Percentiles rank a stretch among this genome's conserved stretches.
Evolutionary conservation across 2,888 invertebrate genomes (phyloP).

Genomic region (Arge pagana): DNA sequence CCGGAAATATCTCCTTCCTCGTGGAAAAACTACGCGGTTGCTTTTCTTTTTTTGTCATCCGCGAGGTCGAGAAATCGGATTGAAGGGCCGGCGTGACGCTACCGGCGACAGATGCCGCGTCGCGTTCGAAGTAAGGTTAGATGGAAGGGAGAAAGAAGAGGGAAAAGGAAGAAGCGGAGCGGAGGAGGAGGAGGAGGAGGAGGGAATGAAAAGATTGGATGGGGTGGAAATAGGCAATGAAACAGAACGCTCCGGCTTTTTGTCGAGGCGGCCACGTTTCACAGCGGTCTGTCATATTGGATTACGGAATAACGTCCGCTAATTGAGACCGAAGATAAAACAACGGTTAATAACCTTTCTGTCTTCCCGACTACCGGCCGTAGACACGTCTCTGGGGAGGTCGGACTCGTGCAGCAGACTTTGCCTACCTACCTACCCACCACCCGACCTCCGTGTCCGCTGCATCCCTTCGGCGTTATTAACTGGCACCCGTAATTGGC

Average conservation of each 20-base stretch:
- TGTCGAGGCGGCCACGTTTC: neutral
- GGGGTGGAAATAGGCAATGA: too few species aligned
- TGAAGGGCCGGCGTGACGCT: too few species aligned
- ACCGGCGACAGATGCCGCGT: too few species aligned
- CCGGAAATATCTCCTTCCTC: too few species aligned
- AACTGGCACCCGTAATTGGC: conserved; percentile 17
- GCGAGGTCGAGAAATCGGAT: too few species aligned
- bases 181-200: neutral
- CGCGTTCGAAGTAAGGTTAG: too few species aligned
- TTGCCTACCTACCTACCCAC: neutral
- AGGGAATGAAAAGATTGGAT: conserved; percentile 8
- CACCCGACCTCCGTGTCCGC: neutral
- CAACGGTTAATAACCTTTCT: conserved; percentile 54
- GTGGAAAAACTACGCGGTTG: too few species aligned
- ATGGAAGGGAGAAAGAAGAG: conserved; percentile 14
- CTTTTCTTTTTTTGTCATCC: too few species aligned
- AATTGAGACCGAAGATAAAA: conserved; percentile 58
- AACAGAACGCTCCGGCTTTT: too few species aligned
- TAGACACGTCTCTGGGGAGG: conserved; percentile 23
- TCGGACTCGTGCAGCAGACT: conserved; percentile 23
- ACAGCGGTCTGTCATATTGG: conserved; percentile 51
- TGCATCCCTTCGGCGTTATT: neutral
- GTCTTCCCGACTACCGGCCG: conserved; percentile 21
- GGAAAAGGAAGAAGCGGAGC: conserved; percentile 13
- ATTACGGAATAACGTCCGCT: conserved; percentile 57